Evolutionary conservation across 2,113 vertebrate genomes (phyloP).

Genomic region (Myodes glareolus): DNA sequence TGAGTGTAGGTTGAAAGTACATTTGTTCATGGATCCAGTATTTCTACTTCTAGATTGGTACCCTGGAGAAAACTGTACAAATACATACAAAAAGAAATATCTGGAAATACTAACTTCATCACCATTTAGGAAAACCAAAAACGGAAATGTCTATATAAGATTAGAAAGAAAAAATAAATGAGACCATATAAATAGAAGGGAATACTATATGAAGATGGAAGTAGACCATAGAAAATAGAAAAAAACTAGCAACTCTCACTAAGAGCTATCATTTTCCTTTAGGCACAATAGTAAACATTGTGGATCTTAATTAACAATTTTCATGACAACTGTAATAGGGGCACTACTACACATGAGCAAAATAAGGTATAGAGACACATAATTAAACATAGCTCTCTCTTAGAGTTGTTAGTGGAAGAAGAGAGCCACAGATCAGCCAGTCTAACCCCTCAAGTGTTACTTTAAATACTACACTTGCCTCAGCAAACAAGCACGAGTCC

Average conservation of each 20-base stretch:
- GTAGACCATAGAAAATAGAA: not conserved
- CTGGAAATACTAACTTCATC: not conserved
- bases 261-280: not conserved
- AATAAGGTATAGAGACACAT: not conserved
- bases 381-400: not conserved
- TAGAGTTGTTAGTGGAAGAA: not conserved
- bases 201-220: not conserved
- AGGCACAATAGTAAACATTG: not conserved
- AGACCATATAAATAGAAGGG: not conserved
- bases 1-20: not conserved
- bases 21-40: not conserved
- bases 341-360: not conserved
- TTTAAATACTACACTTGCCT: not conserved
- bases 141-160: not conserved
- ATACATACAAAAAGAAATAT: not conserved
- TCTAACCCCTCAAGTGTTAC: not conserved
- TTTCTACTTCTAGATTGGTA: not conserved
- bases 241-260: not conserved
- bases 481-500: not conserved
- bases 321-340: not conserved
- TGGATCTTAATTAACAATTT: not conserved
- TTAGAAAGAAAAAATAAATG: not conserved
- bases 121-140: conserved; percentile 21
- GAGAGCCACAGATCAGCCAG: not conserved
- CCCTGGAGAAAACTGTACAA: not conserved